These are phyloP conservation scores for Caenorhabditis imperialis DNA, from an alignment of 2,888 invertebrate species.

Conservation along the genomic window DNA sequence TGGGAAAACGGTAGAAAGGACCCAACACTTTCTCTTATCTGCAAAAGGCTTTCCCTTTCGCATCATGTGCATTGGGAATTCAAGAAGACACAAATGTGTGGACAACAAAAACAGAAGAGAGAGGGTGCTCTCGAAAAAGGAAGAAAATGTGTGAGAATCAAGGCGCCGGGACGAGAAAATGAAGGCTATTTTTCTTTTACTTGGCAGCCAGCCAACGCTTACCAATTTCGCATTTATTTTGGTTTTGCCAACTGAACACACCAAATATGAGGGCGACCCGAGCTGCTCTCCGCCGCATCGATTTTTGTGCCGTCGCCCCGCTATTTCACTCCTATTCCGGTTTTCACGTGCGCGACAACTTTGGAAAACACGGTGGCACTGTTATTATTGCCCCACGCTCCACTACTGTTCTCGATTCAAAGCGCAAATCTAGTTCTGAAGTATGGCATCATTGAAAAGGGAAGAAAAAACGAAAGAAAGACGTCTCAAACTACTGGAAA, in stretches of 20 bases:
- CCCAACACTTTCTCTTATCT: too few species aligned
- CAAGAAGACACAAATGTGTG: slow-evolving; percentile 5
- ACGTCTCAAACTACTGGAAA: too few species aligned
- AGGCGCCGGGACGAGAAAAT: too few species aligned
- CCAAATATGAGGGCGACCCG: slow-evolving; percentile 36
- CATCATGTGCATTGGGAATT: too few species aligned
- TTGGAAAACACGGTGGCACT: slow-evolving; percentile 17
- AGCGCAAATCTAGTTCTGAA: slow-evolving; percentile 2
- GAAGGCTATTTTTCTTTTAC: too few species aligned
- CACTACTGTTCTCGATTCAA: slow-evolving; percentile 19
- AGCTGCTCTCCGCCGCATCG: slow-evolving; percentile 39
- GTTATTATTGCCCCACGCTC: slow-evolving; percentile 27
- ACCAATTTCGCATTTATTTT: slow-evolving; percentile 22
- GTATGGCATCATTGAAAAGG: too few species aligned
- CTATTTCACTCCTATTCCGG: slow-evolving; percentile 21
- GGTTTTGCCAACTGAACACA: slow-evolving; percentile 27
- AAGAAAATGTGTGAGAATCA: slow-evolving; percentile 33
- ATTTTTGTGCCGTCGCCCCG: slow-evolving; percentile 25
- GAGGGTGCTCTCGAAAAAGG: slow-evolving; percentile 26
- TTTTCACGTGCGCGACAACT: slow-evolving; percentile 17
- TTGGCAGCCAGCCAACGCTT: neutral
- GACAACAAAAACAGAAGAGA: slow-evolving; percentile 16
- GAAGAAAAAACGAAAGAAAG: too few species aligned
- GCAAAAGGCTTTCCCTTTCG: too few species aligned
- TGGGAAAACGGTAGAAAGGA: too few species aligned